Evolutionary conservation across 2,888 invertebrate genomes (phyloP).

Genomic region (Aelia acuminata): DNA sequence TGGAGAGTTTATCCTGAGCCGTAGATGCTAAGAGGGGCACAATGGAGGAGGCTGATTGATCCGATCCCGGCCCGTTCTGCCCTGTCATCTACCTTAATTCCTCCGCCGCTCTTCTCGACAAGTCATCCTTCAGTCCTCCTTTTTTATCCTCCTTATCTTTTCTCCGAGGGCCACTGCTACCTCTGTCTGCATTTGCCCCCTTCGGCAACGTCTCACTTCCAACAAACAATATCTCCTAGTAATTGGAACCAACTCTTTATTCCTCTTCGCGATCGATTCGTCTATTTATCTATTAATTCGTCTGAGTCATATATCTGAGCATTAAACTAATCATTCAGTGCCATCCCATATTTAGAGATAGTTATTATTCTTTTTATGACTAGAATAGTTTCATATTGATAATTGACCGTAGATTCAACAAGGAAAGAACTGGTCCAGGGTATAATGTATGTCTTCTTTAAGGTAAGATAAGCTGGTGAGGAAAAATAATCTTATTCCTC

Average conservation of each 20-base stretch:
- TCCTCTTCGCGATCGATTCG: neutral
- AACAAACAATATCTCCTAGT: neutral
- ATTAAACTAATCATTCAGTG: neutral
- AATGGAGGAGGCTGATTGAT: constrained; percentile 5
- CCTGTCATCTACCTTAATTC: constrained; percentile 22
- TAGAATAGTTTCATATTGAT: no score
- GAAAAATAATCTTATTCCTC: no score
- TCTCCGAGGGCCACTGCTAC: neutral
- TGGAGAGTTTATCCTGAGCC: neutral
- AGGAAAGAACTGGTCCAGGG: no score
- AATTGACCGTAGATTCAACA: no score
- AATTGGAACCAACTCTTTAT: neutral
- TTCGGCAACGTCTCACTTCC: constrained; percentile 25
- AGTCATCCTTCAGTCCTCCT: neutral
- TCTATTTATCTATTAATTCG: neutral
- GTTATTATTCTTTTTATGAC: neutral
- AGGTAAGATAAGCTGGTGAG: no score
- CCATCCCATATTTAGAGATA: neutral
- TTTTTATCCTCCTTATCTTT: neutral
- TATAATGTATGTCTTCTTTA: no score
- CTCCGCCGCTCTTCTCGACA: neutral
- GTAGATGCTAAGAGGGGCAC: neutral
- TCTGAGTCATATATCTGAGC: neutral
- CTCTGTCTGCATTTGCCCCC: neutral
- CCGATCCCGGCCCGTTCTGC: neutral